Evolutionary conservation across 2,113 vertebrate genomes (phyloP).

Genomic region (Triplophysa dalaica): DNA sequence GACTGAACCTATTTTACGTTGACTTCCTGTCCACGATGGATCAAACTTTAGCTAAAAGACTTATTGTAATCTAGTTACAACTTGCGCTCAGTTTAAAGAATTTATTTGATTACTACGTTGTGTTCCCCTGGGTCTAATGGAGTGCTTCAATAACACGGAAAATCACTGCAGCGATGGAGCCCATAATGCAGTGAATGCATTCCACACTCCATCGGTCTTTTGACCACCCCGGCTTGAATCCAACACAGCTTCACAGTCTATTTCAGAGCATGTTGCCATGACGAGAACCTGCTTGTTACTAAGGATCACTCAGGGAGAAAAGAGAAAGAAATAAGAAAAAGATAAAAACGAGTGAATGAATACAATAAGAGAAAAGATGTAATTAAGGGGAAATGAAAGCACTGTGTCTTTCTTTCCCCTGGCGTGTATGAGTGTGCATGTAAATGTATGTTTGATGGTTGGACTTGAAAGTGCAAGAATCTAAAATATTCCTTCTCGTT

Average conservation of each 20-base stretch:
- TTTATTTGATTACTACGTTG: constrained; percentile 19
- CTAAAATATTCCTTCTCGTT: not conserved
- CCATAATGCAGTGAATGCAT: constrained; percentile 31
- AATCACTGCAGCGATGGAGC: constrained; percentile 17
- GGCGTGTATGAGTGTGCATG: not conserved
- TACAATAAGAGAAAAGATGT: constrained; percentile 1
- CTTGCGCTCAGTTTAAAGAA: constrained; percentile 14
- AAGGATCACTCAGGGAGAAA: constrained; percentile 25
- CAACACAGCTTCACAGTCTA: constrained; percentile 33
- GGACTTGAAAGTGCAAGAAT: constrained; percentile 6
- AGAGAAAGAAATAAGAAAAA: constrained; percentile 4
- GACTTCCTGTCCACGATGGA: constrained; percentile 6
- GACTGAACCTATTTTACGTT: constrained; percentile 10
- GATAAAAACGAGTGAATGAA: not conserved
- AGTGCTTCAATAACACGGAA: constrained; percentile 22
- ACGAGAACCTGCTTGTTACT: constrained; percentile 42
- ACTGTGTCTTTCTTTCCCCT: constrained; percentile 1
- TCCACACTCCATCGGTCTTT: constrained; percentile 43
- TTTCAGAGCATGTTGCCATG: constrained; percentile 48
- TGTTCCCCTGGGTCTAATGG: not conserved
- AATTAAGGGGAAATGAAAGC: constrained; percentile 5
- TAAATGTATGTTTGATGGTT: constrained; percentile 2
- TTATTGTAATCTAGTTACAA: not conserved
- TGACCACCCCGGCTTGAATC: constrained; percentile 28
- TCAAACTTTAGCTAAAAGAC: constrained; percentile 33